Percentiles rank a stretch among this genome's conserved stretches.
These are phyloP conservation scores for Sinodicranocentrus sp. DNA, from an alignment of 2,888 invertebrate species.

Conservation along the genomic window DNA sequence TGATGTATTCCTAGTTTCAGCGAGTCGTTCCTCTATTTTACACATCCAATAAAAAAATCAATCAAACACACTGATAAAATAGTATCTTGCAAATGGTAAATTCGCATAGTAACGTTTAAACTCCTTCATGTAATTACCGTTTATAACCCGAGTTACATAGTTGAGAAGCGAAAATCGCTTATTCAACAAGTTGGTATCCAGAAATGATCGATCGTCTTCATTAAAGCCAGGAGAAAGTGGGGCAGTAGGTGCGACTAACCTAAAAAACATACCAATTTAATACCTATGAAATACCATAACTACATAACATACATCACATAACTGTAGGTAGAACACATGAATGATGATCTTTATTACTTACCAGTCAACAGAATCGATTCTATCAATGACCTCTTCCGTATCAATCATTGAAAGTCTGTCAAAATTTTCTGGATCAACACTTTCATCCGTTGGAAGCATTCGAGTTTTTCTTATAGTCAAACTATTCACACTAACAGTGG, in stretches of 20 bases:
- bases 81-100: background rate
- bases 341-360: no score
- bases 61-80: background rate
- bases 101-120: background rate
- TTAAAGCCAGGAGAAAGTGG: constrained; percentile 3
- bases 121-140: no score
- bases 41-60: background rate
- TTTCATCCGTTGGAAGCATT: background rate
- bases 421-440: constrained; percentile 25
- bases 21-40: constrained; percentile 37
- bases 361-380: constrained; percentile 26
- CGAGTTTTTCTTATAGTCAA: background rate
- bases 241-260: constrained; percentile 13
- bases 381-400: constrained; percentile 6
- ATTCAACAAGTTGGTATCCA: constrained; percentile 58
- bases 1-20: constrained; percentile 1
- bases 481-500: background rate
- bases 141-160: constrained; percentile 45
- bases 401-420: constrained; percentile 38
- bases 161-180: constrained; percentile 45
- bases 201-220: constrained; percentile 54
- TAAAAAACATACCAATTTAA: background rate
- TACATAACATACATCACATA: background rate
- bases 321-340: no score
- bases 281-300: background rate